Conservation (phyloP, 1,140 invertebrate species). For the Brachionus rotundiformis region DNA sequence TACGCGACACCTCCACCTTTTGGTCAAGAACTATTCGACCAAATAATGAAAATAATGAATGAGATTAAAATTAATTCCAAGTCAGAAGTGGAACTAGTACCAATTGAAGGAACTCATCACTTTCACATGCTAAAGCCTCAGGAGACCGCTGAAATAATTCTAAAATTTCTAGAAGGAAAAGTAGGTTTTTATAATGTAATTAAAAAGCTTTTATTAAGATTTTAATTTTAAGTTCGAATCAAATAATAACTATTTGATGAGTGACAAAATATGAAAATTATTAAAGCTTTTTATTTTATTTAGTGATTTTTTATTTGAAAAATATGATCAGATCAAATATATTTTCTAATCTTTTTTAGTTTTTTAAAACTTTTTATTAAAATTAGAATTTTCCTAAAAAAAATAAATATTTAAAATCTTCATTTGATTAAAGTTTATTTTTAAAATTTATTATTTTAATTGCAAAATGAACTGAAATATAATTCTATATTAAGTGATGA, state of each 20-base stretch:
- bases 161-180: conserved; percentile 35
- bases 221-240: background rate
- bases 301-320: no score
- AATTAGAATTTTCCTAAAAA: no score
- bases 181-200: background rate
- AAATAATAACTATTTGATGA: background rate
- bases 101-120: conserved; percentile 45
- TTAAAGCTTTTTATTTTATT: no score
- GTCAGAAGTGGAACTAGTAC: conserved; percentile 19
- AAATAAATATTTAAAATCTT: no score
- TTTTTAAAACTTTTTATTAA: no score
- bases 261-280: background rate
- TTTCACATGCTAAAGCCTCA: conserved; percentile 50
- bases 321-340: no score
- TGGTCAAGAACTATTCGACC: conserved; percentile 44
- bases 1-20: conserved; percentile 40
- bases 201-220: background rate
- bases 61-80: conserved; percentile 47
- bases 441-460: no score
- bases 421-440: no score
- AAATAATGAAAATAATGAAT: conserved; percentile 51
- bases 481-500: no score
- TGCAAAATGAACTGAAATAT: no score
- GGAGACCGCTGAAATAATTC: conserved; percentile 17
- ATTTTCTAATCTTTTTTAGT: no score